Percentiles rank a stretch among this genome's conserved stretches.
Evolutionary conservation across 2,113 vertebrate species (phyloP).

Genomic region (Sebastes schlegelii): DNA sequence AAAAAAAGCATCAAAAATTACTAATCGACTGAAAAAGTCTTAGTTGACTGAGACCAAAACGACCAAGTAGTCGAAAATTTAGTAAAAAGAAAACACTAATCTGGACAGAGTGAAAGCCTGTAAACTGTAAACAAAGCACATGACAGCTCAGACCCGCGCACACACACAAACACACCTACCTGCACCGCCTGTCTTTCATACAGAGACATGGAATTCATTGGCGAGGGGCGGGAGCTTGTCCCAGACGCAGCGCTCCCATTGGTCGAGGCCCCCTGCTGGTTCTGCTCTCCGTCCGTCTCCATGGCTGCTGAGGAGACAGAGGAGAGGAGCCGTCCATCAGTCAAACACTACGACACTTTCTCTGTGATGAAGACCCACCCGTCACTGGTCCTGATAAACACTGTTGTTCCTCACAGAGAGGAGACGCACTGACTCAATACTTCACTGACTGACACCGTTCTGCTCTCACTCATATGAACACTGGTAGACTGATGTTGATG

Average conservation of each 20-base stretch:
- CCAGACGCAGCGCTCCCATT: constrained; percentile 88
- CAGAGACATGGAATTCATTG: constrained; percentile 94
- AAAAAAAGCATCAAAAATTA: too few relatives aligned
- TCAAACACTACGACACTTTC: not conserved
- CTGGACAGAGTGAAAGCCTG: not conserved
- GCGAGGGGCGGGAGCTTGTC: constrained; percentile 87
- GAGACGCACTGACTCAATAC: not conserved
- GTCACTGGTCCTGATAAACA: not conserved
- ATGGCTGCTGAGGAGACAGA: constrained; percentile 77
- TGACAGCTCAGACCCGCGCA: not conserved
- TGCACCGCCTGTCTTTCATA: constrained; percentile 94
- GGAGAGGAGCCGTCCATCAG: constrained; percentile 39
- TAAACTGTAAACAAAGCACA: not conserved
- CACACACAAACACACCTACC: constrained; percentile 78
- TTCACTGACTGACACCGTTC: not conserved
- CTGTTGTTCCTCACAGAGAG: not conserved
- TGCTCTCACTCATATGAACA: too few relatives aligned
- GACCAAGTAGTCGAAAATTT: too few relatives aligned
- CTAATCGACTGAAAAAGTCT: too few relatives aligned
- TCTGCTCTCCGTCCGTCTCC: constrained; percentile 95
- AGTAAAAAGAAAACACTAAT: not conserved
- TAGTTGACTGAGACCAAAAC: too few relatives aligned
- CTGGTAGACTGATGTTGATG: not conserved
- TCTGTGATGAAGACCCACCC: not conserved
- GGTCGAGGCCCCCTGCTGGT: constrained; percentile 84